Conservation (phyloP, 2,888 invertebrate species). For the Eucriotettix oculatus region DNA sequence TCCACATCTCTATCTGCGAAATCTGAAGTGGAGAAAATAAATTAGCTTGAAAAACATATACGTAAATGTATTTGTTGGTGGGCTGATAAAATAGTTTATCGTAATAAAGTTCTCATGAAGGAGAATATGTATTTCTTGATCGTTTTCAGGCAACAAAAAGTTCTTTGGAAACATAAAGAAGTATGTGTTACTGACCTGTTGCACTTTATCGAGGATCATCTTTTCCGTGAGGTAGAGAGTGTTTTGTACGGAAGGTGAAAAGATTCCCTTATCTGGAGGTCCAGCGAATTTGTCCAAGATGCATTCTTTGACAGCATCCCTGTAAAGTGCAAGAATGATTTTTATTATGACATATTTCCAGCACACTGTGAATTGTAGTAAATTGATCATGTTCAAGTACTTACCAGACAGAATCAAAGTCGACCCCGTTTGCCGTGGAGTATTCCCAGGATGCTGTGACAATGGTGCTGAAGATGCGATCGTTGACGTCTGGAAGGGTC, state of each 20-base stretch:
- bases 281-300: constrained; percentile 63
- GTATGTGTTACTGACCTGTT: constrained; percentile 34
- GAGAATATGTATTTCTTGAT: too few species aligned
- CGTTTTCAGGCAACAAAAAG: too few species aligned
- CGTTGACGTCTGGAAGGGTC: constrained; percentile 54
- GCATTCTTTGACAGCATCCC: constrained; percentile 44
- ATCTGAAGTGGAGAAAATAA: constrained; percentile 29
- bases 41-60: too few species aligned
- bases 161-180: too few species aligned
- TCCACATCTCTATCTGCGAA: constrained; percentile 50
- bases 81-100: too few species aligned
- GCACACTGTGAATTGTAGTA: neutral
- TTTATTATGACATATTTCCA: neutral
- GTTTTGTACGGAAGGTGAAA: constrained; percentile 65
- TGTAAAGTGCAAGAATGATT: constrained; percentile 9
- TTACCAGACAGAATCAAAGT: constrained; percentile 53
- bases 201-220: constrained; percentile 45
- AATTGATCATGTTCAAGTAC: neutral
- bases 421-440: constrained; percentile 40
- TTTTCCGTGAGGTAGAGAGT: constrained; percentile 57
- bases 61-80: too few species aligned
- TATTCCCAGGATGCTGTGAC: constrained; percentile 62
- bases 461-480: constrained; percentile 61
- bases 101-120: too few species aligned
- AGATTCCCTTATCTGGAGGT: constrained; percentile 48